These are phyloP conservation scores for Tragulus kanchil DNA, from an alignment of 2,113 vertebrate species.

Conservation along the genomic window DNA sequence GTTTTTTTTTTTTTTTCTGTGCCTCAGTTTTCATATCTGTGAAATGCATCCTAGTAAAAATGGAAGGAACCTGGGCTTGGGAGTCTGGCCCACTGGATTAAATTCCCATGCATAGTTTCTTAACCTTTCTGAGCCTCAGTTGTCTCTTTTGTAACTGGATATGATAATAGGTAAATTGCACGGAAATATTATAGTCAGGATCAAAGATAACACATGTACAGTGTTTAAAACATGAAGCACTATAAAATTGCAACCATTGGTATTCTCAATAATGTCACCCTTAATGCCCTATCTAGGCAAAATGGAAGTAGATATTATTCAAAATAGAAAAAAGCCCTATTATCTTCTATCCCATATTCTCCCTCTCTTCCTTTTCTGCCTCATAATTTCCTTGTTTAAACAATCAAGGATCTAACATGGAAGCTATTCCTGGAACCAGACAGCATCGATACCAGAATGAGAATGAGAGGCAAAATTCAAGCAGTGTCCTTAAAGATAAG, in stretches of 20 bases:
- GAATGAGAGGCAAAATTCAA: neutral
- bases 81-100: neutral
- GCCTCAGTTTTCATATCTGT: neutral
- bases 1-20: neutral
- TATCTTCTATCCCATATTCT: slow-evolving; percentile 4
- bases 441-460: neutral
- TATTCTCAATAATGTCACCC: neutral
- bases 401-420: neutral
- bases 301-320: slow-evolving; percentile 1
- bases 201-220: neutral
- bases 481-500: neutral
- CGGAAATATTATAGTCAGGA: neutral
- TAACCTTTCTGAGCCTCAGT: neutral
- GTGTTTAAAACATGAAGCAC: neutral
- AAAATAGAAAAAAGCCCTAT: neutral
- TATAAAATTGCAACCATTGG: neutral
- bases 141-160: neutral
- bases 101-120: neutral
- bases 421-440: neutral
- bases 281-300: neutral
- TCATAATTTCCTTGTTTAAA: slow-evolving; percentile 44
- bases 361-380: neutral
- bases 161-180: neutral
- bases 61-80: neutral
- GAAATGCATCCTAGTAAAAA: neutral